phyloP scores from a whole-genome alignment of 2,797 vertebrate species.

The Mus spretus region DNA sequence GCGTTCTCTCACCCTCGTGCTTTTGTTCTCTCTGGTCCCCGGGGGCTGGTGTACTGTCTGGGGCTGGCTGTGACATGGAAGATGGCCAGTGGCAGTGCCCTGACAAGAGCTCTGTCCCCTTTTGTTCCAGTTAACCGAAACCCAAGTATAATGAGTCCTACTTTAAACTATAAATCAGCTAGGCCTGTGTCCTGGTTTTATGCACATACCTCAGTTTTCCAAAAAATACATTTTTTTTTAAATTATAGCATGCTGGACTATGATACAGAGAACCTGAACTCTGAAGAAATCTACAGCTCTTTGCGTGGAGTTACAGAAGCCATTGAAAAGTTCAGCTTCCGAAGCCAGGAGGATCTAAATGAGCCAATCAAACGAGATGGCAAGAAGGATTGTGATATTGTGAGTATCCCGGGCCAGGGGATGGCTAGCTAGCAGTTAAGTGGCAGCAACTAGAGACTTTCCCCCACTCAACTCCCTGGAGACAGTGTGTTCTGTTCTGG shows the following conservation, averaged over 20 bases:
- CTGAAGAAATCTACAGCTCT: conserved; percentile 99
- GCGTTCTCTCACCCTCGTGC: conserved; percentile 75
- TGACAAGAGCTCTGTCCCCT: conserved; percentile 67
- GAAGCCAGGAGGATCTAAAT: conserved; percentile 98
- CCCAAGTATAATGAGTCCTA: conserved; percentile 55
- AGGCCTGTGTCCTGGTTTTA: conserved; percentile 29
- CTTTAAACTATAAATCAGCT: conserved; percentile 66
- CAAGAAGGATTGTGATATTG: conserved; percentile 95
- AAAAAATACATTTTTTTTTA: conserved; percentile 81
- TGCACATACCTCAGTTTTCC: conserved; percentile 73
- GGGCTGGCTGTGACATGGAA: conserved; percentile 31
- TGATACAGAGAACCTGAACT: conserved; percentile 99
- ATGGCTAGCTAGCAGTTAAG: neutral
- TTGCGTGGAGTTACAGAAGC: conserved; percentile 98
- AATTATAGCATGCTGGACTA: conserved; percentile 96
- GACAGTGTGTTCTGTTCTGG: neutral
- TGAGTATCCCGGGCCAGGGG: conserved; percentile 87
- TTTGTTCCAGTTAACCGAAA: conserved; percentile 77
- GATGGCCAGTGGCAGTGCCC: conserved; percentile 22
- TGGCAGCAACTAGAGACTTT: neutral
- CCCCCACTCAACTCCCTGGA: neutral
- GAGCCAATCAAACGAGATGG: conserved; percentile 96
- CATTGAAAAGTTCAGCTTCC: conserved; percentile 98
- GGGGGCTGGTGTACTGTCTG: conserved; percentile 47
- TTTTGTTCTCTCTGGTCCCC: conserved; percentile 61